Evolutionary conservation across 2,797 vertebrate genomes (phyloP).

Genomic region (Cryptoblepharus egeriae): DNA sequence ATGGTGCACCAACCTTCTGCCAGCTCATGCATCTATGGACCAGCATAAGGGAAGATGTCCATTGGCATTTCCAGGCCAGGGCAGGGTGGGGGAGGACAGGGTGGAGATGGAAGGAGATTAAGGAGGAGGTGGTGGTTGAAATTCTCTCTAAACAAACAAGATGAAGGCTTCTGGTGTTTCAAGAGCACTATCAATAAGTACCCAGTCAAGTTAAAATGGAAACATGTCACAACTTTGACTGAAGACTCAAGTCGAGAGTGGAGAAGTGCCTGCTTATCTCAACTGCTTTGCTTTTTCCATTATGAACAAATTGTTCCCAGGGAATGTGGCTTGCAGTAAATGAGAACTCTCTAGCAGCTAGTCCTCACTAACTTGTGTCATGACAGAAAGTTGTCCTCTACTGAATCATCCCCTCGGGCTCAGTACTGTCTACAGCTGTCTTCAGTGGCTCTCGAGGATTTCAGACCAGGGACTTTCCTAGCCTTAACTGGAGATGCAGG

Average conservation of each 20-base stretch:
- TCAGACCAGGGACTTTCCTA: background rate
- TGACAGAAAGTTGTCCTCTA: background rate
- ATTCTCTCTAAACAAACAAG: background rate
- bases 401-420: background rate
- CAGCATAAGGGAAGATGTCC: too few species aligned
- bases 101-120: too few species aligned
- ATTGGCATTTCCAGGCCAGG: too few species aligned
- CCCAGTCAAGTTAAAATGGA: slow-evolving; percentile 7
- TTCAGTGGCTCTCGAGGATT: background rate
- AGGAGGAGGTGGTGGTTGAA: too few species aligned
- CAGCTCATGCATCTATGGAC: too few species aligned
- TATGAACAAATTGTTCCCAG: too few species aligned
- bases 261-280: background rate
- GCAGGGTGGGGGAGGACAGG: too few species aligned
- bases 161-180: background rate
- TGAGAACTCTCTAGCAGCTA: background rate
- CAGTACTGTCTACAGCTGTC: background rate
- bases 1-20: too few species aligned
- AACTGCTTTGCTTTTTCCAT: too few species aligned
- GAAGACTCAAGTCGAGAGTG: background rate
- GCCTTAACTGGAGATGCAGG: background rate
- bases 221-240: background rate
- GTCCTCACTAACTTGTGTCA: background rate
- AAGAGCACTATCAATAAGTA: slow-evolving; percentile 4
- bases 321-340: too few species aligned